Evolutionary conservation across 2,888 invertebrate species (phyloP).

Genomic region (Brenthis daphne): DNA sequence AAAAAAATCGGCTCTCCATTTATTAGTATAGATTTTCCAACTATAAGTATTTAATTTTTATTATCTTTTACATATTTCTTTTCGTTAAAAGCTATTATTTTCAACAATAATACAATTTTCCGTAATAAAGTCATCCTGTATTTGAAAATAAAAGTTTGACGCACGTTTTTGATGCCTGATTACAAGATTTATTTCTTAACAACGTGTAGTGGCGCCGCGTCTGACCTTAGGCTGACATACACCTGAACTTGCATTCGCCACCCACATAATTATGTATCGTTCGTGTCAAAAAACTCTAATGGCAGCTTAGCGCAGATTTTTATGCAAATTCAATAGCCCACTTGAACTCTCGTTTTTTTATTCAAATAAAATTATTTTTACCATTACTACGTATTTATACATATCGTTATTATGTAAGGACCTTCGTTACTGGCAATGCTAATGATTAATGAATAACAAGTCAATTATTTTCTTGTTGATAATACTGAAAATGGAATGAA

Average conservation of each 20-base stretch:
- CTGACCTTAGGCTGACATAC: slow-evolving; percentile 55
- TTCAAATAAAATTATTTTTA: slow-evolving; percentile 34
- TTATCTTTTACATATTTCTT: too few species aligned
- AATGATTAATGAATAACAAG: background rate
- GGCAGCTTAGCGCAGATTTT: slow-evolving; percentile 40
- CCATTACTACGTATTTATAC: background rate
- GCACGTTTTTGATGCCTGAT: slow-evolving; percentile 49
- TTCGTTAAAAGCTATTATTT: too few species aligned
- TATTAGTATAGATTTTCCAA: too few species aligned
- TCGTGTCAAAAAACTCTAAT: slow-evolving; percentile 35
- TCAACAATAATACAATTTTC: background rate
- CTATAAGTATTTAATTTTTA: too few species aligned
- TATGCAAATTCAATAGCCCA: slow-evolving; percentile 42
- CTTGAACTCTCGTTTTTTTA: slow-evolving; percentile 26
- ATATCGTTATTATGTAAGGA: background rate
- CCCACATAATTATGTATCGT: slow-evolving; percentile 27
- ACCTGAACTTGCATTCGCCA: slow-evolving; percentile 43
- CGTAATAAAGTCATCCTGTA: background rate
- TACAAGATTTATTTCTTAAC: slow-evolving; percentile 66
- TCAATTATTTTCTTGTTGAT: background rate
- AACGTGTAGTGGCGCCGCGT: slow-evolving; percentile 43
- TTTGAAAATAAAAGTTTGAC: background rate
- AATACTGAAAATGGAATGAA: too few species aligned
- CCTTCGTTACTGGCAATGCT: too few species aligned
- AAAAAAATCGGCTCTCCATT: too few species aligned